Base-by-base conservation (phyloP, 2,113 vertebrate genomes). In the Patagioenas fasciata region DNA sequence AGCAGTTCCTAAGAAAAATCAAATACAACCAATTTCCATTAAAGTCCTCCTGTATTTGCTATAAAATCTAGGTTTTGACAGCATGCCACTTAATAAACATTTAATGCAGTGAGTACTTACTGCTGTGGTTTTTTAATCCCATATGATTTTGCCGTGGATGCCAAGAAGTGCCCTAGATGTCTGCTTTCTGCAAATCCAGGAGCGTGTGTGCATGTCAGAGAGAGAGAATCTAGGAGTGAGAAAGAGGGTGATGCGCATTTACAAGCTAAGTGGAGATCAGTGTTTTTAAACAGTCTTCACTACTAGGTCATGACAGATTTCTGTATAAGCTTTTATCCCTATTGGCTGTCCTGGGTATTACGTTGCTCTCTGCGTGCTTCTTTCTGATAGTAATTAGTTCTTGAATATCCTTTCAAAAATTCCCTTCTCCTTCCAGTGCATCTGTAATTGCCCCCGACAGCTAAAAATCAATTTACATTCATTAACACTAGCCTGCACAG, bases 201-300 rank as follows among this genome's bases (percentile, higher is more conserved):
- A 96, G 86, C n/a, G 32, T 50, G 84, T 82, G 48, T 80, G 28
- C 82, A 65, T 40, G 6, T 65, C 66, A 57, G 70, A 16, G 51
- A 57, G 67, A 70, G 79, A 81, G 42, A 83, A 81, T 21, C 28
- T 28, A 34, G 32, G 92, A 93, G 92, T 80, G 95, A 94, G 91
- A 89, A 80, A 51, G 86, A 94, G 86, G 57, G 86, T 15, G 91
- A 95, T 95, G 91, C 32, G 50, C 89, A 69, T 96, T 91, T 93
- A 94, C 83, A 75, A 95, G 92, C 95, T 85, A 91, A 95, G 92
- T 93, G 92, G 54, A 92, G 94, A 96, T 64, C 95, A 80, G 77
- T 95, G 91, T 88, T 96, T 95, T 96, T 95, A 95, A 97, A 95
- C 92, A 96, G 87, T 67, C 93, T 91, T 96, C 89, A 80, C 89